Evolutionary conservation across 1,140 invertebrate species (phyloP).

Genomic region (Calosoma granatense): DNA sequence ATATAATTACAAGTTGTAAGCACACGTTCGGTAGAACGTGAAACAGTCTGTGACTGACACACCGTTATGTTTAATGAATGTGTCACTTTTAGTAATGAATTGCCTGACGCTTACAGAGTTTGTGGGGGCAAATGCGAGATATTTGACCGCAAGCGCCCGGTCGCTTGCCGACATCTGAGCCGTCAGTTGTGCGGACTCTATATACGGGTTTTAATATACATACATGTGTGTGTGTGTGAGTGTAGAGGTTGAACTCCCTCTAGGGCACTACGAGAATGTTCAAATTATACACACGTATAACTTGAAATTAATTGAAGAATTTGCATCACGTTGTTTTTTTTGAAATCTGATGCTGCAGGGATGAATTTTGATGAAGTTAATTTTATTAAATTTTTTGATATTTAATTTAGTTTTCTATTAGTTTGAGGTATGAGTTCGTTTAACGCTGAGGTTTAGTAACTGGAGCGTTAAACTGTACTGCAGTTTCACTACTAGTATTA

Average conservation of each 20-base stretch:
- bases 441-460: too few relatives aligned
- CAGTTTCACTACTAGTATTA: too few relatives aligned
- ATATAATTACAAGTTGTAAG: too few relatives aligned
- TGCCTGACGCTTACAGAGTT: neutral
- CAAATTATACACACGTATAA: neutral
- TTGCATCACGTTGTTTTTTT: too few relatives aligned
- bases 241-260: neutral
- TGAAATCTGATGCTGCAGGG: too few relatives aligned
- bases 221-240: neutral
- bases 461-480: too few relatives aligned
- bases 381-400: too few relatives aligned
- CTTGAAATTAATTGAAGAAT: neutral
- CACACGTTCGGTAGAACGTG: too few relatives aligned
- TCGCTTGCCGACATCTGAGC: neutral
- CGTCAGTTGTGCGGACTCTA: neutral
- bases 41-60: neutral
- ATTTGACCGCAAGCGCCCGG: neutral
- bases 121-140: neutral
- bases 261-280: neutral
- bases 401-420: too few relatives aligned
- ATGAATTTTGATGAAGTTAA: too few relatives aligned
- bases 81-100: slow-evolving; percentile 4
- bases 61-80: slow-evolving; percentile 5
- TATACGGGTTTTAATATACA: neutral
- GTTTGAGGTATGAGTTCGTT: too few relatives aligned